Base-by-base conservation (phyloP, 2,888 invertebrate genomes). In the Athrips mouffetella region DNA sequence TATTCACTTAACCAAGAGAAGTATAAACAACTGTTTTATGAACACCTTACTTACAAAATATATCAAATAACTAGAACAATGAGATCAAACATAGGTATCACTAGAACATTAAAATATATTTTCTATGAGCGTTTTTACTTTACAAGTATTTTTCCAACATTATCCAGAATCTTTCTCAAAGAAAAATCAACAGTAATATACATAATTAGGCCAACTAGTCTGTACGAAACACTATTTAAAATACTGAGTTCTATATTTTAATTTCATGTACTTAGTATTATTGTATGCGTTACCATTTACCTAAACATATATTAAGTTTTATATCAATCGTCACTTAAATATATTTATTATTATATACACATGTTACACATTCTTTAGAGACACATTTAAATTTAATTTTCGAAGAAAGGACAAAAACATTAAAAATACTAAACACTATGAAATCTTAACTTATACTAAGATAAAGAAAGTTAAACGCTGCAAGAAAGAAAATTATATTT, bases 181-280 rank as follows among this genome's bases (percentile, higher is more conserved):
- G 2, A n/a, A 37, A 37, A 20, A 37, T 21, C 37, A 37, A n/a
- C n/a, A n/a, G n/a, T n/a, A 8, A 20, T n/a, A n/a, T 73, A 60
- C 67, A 67, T 67, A 47, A 48, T 64, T 64, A 69, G 67, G 60
- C 65, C 64, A 53, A 51, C 57, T 59, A 63, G 48, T 52, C 61
- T 67, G 72, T 76, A 70, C 73, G 71, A 75, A 78, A 76, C 57
- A 57, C 69, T 75, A 75, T 60, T 42, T 42, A 15, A 41, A 45
- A 10, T 49, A 45, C 13, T 40, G 46, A 50, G 42, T 25, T 50
- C 50, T 50, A 46, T 50, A 62, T 54, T 59, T 54, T 54, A 61
- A 41, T 50, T 53, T 54, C 20, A 51, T 30, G 21, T 47, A 37
- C 40, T 48, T 49, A 51, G 3, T 45, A 20, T 51, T 48, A 45